These are phyloP conservation scores for Liodrosophila aerea DNA, from an alignment of 2,888 invertebrate genomes.

Conservation along the genomic window DNA sequence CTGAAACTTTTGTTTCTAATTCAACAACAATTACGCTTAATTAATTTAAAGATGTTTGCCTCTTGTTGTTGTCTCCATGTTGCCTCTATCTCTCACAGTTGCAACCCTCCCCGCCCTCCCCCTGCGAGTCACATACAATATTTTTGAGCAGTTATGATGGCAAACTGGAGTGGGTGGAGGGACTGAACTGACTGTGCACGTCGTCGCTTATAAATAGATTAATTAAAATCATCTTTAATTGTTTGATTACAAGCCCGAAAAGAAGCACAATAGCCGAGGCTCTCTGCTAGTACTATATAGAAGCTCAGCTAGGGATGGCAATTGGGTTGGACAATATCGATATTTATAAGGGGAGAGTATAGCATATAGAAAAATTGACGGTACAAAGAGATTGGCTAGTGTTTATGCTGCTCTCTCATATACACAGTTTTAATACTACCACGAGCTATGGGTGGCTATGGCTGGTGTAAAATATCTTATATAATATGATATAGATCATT, in stretches of 20 bases:
- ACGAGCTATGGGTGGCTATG: too few relatives aligned
- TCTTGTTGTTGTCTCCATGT: slow-evolving; percentile 36
- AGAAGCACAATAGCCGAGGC: slow-evolving; percentile 32
- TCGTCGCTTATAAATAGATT: slow-evolving; percentile 71
- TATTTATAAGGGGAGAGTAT: too few relatives aligned
- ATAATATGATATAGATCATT: too few relatives aligned
- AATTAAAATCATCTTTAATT: slow-evolving; percentile 78
- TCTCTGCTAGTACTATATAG: too few relatives aligned
- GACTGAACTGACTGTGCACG: slow-evolving; percentile 17
- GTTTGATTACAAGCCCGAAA: slow-evolving; percentile 72
- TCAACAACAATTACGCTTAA: slow-evolving; percentile 75
- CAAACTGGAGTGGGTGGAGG: slow-evolving; percentile 14
- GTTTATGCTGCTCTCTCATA: too few relatives aligned
- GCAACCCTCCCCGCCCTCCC: slow-evolving; percentile 12
- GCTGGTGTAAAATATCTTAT: too few relatives aligned
- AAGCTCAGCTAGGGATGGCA: too few relatives aligned
- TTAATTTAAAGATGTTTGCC: slow-evolving; percentile 73
- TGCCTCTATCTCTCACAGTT: slow-evolving; percentile 42
- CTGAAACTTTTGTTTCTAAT: slow-evolving; percentile 74
- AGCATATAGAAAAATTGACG: too few relatives aligned
- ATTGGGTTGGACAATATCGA: too few relatives aligned
- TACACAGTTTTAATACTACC: too few relatives aligned
- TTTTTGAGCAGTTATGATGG: slow-evolving; percentile 69
- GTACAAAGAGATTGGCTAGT: too few relatives aligned
- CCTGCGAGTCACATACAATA: slow-evolving; percentile 8